Conservation (phyloP, 2,888 invertebrate genomes). For the Agrotis segetum region DNA sequence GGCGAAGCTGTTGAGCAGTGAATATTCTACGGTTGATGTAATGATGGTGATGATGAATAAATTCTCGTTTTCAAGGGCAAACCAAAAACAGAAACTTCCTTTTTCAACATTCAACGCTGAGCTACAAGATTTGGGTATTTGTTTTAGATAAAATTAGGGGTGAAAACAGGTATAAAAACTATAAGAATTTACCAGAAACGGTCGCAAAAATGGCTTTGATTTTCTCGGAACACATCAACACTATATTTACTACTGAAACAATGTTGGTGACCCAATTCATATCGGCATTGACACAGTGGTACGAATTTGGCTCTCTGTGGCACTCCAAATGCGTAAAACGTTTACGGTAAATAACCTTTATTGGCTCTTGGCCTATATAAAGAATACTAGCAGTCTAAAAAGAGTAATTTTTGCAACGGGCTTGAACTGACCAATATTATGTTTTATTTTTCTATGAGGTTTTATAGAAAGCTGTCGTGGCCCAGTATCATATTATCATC, state of each 20-base stretch:
- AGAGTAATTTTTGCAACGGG: neutral
- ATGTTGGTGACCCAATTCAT: conserved; percentile 66
- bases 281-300: conserved; percentile 75
- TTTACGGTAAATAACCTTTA: conserved; percentile 30
- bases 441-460: neutral
- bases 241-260: conserved; percentile 44
- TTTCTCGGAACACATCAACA: neutral
- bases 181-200: neutral
- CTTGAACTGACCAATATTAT: neutral
- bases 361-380: conserved; percentile 12
- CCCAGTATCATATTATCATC: too few species aligned
- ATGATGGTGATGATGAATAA: too few species aligned
- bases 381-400: conserved; percentile 11
- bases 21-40: too few species aligned
- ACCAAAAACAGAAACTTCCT: too few species aligned
- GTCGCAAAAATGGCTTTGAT: neutral
- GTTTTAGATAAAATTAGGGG: too few species aligned
- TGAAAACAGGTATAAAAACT: neutral
- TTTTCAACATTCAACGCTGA: neutral
- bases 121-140: neutral
- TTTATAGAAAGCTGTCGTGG: too few species aligned
- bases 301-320: conserved; percentile 70
- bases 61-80: too few species aligned
- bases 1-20: too few species aligned
- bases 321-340: conserved; percentile 61